A percentile compares a stretch with the other conserved stretches of the same genome.
phyloP scores from a whole-genome alignment of 1,140 invertebrate species.

The Physella acuta region DNA sequence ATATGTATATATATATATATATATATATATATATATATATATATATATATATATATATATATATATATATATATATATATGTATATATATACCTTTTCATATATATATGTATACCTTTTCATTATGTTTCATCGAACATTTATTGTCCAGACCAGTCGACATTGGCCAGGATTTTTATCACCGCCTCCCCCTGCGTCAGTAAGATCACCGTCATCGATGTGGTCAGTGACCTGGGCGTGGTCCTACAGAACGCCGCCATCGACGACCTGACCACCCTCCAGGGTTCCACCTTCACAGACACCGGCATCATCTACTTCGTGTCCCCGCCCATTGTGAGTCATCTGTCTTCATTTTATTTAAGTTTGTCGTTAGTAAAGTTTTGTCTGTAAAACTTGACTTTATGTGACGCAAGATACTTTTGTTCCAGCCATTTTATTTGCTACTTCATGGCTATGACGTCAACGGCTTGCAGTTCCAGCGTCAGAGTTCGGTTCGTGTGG shows the following conservation, averaged over 20 bases:
- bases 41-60: neutral
- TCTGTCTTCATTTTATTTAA: neutral
- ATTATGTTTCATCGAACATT: neutral
- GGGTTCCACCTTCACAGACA: neutral
- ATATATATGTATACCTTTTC: neutral
- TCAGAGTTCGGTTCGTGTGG: neutral
- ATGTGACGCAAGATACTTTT: too few relatives aligned
- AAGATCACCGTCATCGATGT: neutral
- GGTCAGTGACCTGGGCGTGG: neutral
- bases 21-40: neutral
- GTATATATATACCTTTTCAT: neutral
- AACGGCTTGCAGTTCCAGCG: neutral
- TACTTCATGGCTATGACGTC: neutral
- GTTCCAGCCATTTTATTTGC: neutral
- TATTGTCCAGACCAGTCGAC: neutral
- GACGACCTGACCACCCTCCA: neutral
- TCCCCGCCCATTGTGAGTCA: neutral
- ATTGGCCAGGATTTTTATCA: neutral
- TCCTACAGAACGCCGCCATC: neutral
- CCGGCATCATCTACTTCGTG: neutral
- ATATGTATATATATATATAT: neutral
- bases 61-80: neutral
- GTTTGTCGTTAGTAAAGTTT: neutral
- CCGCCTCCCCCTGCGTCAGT: neutral
- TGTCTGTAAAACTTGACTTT: neutral